Conservation (phyloP, 2,888 invertebrate species). For the Molanna angustata region DNA sequence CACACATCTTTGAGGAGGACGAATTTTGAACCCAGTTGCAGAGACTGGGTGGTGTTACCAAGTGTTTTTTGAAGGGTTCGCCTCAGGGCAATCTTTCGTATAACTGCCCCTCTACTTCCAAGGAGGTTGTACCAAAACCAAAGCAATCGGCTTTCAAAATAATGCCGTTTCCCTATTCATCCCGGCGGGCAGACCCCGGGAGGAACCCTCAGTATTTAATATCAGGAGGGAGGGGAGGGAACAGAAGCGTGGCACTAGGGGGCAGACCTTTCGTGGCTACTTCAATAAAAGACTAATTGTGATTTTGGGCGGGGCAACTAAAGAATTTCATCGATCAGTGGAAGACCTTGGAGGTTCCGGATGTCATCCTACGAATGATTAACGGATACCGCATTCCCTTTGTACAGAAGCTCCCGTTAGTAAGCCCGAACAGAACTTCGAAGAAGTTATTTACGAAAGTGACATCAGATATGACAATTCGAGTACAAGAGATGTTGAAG, state of each 20-base stretch:
- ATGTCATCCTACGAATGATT: neutral
- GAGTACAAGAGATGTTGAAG: neutral
- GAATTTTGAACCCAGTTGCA: too few relatives aligned
- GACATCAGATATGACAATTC: neutral
- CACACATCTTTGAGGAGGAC: too few relatives aligned
- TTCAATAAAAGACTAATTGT: neutral
- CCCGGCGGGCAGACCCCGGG: neutral
- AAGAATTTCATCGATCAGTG: neutral
- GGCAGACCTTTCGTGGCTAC: constrained; percentile 3
- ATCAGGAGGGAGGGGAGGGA: neutral
- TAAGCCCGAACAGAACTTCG: neutral
- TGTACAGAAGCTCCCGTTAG: neutral
- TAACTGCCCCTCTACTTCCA: too few relatives aligned
- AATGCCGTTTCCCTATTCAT: too few relatives aligned
- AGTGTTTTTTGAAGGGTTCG: too few relatives aligned
- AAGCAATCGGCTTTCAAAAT: too few relatives aligned
- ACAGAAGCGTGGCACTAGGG: neutral
- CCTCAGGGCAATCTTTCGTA: too few relatives aligned
- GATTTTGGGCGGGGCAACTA: constrained; percentile 1
- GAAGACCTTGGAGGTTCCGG: neutral
- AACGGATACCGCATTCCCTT: neutral
- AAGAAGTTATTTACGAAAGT: neutral
- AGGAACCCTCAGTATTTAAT: neutral
- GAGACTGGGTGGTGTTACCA: too few relatives aligned
- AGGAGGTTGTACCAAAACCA: too few relatives aligned